phyloP scores from a whole-genome alignment of 2,797 vertebrate genomes.

The Serranus cabrilla region DNA sequence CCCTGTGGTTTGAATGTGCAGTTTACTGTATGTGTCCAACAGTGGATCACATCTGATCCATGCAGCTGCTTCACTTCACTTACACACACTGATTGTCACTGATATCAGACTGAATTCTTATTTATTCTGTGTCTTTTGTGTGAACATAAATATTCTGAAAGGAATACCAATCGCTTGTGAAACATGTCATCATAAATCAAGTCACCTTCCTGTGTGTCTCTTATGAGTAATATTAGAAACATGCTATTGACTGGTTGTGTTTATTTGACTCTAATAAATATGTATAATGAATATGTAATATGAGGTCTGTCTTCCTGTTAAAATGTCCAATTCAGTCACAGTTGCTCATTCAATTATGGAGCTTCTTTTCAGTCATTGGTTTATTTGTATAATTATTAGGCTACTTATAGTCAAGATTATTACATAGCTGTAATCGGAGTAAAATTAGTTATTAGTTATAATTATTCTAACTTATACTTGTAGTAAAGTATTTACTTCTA shows the following conservation, averaged over 20 bases:
- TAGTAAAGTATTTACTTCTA: too few relatives aligned
- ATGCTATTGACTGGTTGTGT: background rate
- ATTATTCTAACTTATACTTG: too few relatives aligned
- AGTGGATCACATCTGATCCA: background rate
- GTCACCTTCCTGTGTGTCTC: background rate
- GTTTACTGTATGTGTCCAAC: background rate
- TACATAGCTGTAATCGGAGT: too few relatives aligned
- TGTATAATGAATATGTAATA: background rate
- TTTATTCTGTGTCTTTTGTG: background rate
- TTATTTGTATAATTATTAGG: background rate
- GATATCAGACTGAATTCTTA: background rate
- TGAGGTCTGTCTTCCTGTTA: background rate
- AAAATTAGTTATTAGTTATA: too few relatives aligned
- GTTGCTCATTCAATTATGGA: background rate
- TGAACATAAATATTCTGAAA: background rate
- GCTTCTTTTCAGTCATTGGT: background rate
- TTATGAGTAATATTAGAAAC: background rate
- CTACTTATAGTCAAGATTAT: too few relatives aligned
- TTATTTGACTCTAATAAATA: conserved; percentile 4
- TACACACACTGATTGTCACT: background rate
- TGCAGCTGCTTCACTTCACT: background rate
- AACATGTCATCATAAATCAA: background rate
- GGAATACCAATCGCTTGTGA: background rate
- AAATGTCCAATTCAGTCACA: background rate
- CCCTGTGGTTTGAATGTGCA: conserved; percentile 20